These are phyloP conservation scores for Anseranas semipalmata DNA, from an alignment of 2,113 vertebrate species.

Conservation along the genomic window DNA sequence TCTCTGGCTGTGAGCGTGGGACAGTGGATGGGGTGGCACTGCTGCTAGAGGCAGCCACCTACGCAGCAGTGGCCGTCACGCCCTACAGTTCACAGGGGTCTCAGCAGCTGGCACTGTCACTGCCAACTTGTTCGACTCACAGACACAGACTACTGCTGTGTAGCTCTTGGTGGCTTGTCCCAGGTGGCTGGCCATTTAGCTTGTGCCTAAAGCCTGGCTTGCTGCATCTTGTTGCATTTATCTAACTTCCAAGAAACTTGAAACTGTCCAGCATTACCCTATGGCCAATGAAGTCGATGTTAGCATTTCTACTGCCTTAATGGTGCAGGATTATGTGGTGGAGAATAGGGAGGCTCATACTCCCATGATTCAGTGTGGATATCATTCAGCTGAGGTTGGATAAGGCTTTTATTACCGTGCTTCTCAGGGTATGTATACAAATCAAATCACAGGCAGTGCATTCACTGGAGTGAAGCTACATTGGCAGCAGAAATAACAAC, in stretches of 20 bases:
- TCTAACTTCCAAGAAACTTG: background rate
- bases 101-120: background rate
- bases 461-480: background rate
- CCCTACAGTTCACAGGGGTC: background rate
- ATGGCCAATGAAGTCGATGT: background rate
- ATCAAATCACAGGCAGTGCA: background rate
- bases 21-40: accelerated
- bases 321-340: background rate
- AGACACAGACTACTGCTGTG: background rate
- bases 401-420: background rate
- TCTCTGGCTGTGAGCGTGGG: no score
- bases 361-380: background rate
- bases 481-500: background rate
- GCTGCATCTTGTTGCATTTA: background rate
- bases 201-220: background rate
- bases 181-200: background rate
- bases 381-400: background rate
- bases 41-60: background rate
- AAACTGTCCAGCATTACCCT: background rate
- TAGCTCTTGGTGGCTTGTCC: background rate
- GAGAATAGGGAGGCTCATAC: background rate
- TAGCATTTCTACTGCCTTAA: background rate
- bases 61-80: accelerated
- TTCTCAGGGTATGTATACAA: background rate
- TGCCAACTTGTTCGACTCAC: background rate